Evolutionary conservation across 2,797 vertebrate genomes (phyloP), one percentile per base, ranked within the genome.

Genomic region (Enteromius thamalakanensis): DNA sequence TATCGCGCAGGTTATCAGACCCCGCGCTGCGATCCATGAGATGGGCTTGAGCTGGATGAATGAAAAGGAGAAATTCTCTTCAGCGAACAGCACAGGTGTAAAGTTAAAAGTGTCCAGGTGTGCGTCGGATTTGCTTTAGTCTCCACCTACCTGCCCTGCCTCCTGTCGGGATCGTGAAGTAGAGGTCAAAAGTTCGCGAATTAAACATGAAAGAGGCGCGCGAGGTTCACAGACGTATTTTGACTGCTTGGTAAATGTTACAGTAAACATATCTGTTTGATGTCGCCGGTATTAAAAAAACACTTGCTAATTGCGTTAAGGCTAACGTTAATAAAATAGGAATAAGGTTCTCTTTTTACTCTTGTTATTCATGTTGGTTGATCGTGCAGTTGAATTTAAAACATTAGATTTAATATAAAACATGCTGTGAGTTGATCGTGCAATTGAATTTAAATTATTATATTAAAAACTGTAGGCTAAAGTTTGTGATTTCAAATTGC

Each of bases 161-260:
- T 49, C 62, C 17, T 9, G 12, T 68, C 47, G 64, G 15, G 34
- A 34, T 55, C 47, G 69, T 1, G 80, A 83, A n/a, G 14, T 26
- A 14, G 64, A 37, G 85, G 85, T 86, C 72, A 80, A 60, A 76
- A 29, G 71, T 84, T 0, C 64, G 79, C 88, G 49, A 17, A 32
- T 65, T 49, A 51, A 83, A 79, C 72, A 70, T 87, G 79, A 86
- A 80, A 79, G 3, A 55, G 64, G 90, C 86, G 87, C 90, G 88
- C 23, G 3, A 47, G 68, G 91, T 87, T 88, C 91, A 88, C 29
- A 29, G 47, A 79, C 76, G 60, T 83, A 75, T 89, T 84, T 79
- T 87, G 72, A 51, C 26, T 65, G 67, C 37, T 53, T 47, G 77
- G 77, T 68, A 15, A 17, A 67, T 49, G 53, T 72, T 34, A 53